phyloP scores from a whole-genome alignment of 1,140 invertebrate species.

The Acyrthosiphon pisum region DNA sequence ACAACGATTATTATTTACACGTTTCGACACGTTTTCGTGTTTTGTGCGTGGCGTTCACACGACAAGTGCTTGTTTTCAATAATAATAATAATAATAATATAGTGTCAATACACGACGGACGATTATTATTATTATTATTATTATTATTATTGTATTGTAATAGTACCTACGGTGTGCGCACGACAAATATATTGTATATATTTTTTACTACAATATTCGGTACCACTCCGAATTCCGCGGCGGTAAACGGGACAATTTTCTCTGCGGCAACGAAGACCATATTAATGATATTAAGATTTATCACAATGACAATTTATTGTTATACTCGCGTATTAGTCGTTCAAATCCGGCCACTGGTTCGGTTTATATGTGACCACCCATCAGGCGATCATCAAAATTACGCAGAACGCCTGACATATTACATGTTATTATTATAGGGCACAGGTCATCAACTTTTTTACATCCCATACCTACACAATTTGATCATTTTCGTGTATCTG shows the following conservation, averaged over 20 bases:
- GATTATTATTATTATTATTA: not conserved
- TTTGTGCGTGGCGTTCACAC: not conserved
- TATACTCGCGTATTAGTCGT: too few relatives aligned
- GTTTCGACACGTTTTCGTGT: slow-evolving; percentile 22
- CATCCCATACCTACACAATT: too few relatives aligned
- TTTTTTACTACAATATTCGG: not conserved
- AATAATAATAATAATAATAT: slow-evolving; percentile 37
- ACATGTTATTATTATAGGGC: too few relatives aligned
- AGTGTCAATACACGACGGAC: not conserved
- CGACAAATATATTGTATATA: not conserved
- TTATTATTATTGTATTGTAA: not conserved
- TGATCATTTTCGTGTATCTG: too few relatives aligned
- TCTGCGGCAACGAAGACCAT: too few relatives aligned
- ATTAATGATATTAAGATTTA: too few relatives aligned
- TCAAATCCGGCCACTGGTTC: too few relatives aligned
- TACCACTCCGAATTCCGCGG: not conserved
- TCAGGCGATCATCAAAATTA: too few relatives aligned
- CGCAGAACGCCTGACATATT: too few relatives aligned
- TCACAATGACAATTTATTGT: too few relatives aligned
- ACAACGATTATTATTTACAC: slow-evolving; percentile 48
- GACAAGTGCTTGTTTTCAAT: slow-evolving; percentile 43
- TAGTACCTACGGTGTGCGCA: not conserved
- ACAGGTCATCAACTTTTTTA: too few relatives aligned
- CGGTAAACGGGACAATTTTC: not conserved
- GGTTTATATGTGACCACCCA: too few relatives aligned